phyloP scores from a whole-genome alignment of 2,888 invertebrate species.

The Napeogenes sylphis region DNA sequence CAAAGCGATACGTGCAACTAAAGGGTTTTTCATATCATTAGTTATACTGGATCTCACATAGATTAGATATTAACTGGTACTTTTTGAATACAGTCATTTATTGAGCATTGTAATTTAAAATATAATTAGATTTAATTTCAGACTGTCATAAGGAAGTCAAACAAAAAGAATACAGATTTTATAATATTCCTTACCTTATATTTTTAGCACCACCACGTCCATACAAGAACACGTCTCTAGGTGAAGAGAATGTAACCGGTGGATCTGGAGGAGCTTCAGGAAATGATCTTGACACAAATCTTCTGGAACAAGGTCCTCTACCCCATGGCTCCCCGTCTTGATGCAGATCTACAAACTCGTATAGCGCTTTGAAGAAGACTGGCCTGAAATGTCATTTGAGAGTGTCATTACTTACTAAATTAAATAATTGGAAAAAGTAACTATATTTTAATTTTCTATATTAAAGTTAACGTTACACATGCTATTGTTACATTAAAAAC shows the following conservation, averaged over 20 bases:
- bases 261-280: slow-evolving; percentile 78
- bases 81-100: too few species aligned
- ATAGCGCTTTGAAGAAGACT: slow-evolving; percentile 88
- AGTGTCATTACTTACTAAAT: slow-evolving; percentile 5
- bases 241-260: slow-evolving; percentile 87
- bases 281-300: slow-evolving; percentile 82
- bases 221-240: slow-evolving; percentile 89
- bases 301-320: slow-evolving; percentile 84
- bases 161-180: neutral
- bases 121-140: too few species aligned
- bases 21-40: neutral
- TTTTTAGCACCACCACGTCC: slow-evolving; percentile 90
- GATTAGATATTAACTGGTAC: too few species aligned
- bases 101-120: too few species aligned
- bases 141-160: too few species aligned
- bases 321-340: slow-evolving; percentile 90
- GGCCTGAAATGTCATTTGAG: slow-evolving; percentile 76
- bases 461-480: too few species aligned
- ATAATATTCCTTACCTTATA: slow-evolving; percentile 78
- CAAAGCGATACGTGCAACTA: slow-evolving; percentile 92
- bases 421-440: too few species aligned
- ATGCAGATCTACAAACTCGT: slow-evolving; percentile 92
- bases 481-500: too few species aligned
- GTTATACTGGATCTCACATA: neutral
- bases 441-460: neutral